phyloP scores from a whole-genome alignment of 35 echinoderm and acorn worm species.

The Nesometra sesokonis region DNA sequence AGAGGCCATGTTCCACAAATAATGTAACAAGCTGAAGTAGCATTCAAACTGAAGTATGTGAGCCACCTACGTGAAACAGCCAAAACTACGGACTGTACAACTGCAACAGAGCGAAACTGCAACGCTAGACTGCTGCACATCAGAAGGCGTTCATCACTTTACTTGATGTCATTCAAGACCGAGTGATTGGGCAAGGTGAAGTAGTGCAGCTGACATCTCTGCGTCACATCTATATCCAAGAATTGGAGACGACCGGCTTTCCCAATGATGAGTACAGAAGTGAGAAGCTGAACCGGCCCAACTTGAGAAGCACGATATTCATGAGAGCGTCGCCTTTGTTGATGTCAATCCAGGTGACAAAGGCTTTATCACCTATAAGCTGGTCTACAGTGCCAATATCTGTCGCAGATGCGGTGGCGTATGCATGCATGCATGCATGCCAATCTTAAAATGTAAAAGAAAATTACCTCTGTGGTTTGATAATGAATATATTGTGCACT shows the following conservation, averaged over 20 bases:
- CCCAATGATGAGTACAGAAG: constrained; percentile 7
- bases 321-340: neutral
- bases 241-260: constrained; percentile 1
- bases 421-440: no score
- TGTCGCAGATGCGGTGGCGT: constrained; percentile 6
- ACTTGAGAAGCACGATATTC: constrained; percentile 7
- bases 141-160: constrained; percentile 15
- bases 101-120: neutral
- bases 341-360: constrained; percentile 22
- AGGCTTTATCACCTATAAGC: neutral
- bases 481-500: no score
- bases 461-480: no score
- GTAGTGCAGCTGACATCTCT: neutral
- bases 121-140: constrained; percentile 18
- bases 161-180: neutral
- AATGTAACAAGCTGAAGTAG: constrained; percentile 21
- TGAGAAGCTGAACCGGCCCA: constrained; percentile 6
- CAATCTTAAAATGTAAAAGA: no score
- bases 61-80: constrained; percentile 7
- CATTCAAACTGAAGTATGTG: neutral
- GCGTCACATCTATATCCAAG: neutral
- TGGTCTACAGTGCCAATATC: constrained; percentile 12
- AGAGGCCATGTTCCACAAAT: constrained; percentile 20
- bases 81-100: neutral
- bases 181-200: constrained; percentile 4